These are phyloP conservation scores for Lamprotornis superbus DNA, from an alignment of 2,113 vertebrate species.

Conservation along the genomic window DNA sequence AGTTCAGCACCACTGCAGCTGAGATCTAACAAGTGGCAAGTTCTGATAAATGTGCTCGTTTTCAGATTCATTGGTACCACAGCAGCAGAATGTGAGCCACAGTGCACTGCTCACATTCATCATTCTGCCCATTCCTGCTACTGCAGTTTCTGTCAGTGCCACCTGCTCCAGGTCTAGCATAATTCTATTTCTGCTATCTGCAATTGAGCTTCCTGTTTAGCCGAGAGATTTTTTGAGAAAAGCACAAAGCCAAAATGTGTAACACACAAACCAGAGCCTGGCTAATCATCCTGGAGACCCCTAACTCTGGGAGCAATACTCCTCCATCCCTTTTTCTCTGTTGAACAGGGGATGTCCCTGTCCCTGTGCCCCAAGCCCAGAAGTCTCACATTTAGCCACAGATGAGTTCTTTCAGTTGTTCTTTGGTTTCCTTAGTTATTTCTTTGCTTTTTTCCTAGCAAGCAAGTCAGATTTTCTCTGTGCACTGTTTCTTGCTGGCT, in stretches of 20 bases:
- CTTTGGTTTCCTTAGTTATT: background rate
- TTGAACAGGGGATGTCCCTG: background rate
- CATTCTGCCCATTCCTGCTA: background rate
- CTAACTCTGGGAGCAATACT: background rate
- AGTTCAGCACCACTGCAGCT: background rate
- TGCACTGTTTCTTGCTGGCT: background rate
- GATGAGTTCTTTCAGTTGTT: background rate
- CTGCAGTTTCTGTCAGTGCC: background rate
- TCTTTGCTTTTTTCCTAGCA: background rate
- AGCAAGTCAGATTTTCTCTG: background rate
- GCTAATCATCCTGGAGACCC: background rate
- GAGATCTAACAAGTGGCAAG: background rate
- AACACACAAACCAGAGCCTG: background rate
- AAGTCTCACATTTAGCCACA: background rate
- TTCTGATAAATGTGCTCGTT: background rate
- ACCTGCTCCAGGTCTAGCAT: background rate
- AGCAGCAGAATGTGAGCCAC: background rate
- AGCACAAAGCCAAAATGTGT: background rate
- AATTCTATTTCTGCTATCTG: background rate
- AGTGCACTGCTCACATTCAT: rapidly evolving
- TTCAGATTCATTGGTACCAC: background rate
- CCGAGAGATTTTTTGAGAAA: background rate
- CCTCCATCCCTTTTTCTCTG: background rate
- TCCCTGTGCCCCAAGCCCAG: background rate
- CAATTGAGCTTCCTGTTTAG: background rate